Conservation (phyloP, 2,797 vertebrate species). For the Microhierax caerulescens region DNA sequence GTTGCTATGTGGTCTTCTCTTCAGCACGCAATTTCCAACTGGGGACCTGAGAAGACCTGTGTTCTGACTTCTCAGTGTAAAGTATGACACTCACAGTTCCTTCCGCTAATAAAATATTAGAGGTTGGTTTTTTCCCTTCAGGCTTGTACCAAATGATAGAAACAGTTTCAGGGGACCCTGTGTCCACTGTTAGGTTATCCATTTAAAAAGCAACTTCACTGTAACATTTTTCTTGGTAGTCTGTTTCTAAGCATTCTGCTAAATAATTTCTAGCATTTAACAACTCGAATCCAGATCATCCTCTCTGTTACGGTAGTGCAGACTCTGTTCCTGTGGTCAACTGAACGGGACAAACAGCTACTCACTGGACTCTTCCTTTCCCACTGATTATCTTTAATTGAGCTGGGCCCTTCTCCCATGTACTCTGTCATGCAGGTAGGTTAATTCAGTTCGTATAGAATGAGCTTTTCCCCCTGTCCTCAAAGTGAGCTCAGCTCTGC, state of each 20-base stretch:
- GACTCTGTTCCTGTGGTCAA: not conserved
- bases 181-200: not conserved
- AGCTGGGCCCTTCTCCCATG: not conserved
- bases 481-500: not conserved
- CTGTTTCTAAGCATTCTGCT: not conserved
- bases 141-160: not conserved
- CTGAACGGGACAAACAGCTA: not conserved
- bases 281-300: not conserved
- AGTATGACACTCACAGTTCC: not conserved
- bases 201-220: not conserved
- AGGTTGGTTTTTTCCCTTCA: rapidly evolving
- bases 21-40: not conserved
- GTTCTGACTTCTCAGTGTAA: not conserved
- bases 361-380: not conserved
- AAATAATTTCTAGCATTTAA: not conserved
- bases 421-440: not conserved
- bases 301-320: not conserved
- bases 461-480: not conserved
- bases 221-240: not conserved
- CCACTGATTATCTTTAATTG: not conserved
- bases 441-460: not conserved
- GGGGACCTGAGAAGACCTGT: not conserved
- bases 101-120: not conserved
- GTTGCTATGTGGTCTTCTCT: not conserved
- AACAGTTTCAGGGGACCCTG: not conserved